Percentiles rank a stretch among this genome's conserved stretches.
Conservation (phyloP, 2,888 invertebrate genomes). For the Heliconius ismenius region DNA sequence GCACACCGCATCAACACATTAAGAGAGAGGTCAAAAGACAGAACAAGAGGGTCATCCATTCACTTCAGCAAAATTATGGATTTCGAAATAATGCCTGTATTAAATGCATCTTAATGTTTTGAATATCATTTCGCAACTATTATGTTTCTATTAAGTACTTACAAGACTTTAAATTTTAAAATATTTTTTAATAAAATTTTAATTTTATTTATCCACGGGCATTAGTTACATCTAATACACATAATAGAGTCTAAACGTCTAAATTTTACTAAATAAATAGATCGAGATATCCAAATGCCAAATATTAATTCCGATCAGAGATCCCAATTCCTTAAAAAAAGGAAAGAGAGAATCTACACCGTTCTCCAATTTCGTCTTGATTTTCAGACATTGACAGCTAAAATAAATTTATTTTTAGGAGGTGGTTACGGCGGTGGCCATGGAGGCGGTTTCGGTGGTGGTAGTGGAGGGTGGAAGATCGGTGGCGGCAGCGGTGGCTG, state of each 20-base stretch:
- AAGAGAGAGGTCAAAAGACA: conserved; percentile 53
- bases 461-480: conserved; percentile 56
- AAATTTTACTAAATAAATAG: too few species aligned
- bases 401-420: not conserved
- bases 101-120: conserved; percentile 18
- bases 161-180: not conserved
- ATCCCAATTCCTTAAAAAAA: too few species aligned
- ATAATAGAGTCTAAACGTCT: too few species aligned
- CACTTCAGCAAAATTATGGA: conserved; percentile 51
- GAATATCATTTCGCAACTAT: conserved; percentile 17
- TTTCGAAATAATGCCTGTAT: conserved; percentile 48
- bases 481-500: conserved; percentile 54
- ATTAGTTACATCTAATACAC: too few species aligned
- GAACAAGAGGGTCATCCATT: conserved; percentile 56
- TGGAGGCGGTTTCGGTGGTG: conserved; percentile 49
- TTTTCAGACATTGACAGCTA: too few species aligned
- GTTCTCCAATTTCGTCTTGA: too few species aligned
- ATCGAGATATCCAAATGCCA: too few species aligned
- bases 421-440: conserved; percentile 44
- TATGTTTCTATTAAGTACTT: conserved; percentile 1
- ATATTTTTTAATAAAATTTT: not conserved
- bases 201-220: too few species aligned
- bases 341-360: too few species aligned
- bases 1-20: conserved; percentile 36
- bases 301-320: too few species aligned